Evolutionary conservation across 1,140 invertebrate species (phyloP).

Genomic region (Bombus confusus): DNA sequence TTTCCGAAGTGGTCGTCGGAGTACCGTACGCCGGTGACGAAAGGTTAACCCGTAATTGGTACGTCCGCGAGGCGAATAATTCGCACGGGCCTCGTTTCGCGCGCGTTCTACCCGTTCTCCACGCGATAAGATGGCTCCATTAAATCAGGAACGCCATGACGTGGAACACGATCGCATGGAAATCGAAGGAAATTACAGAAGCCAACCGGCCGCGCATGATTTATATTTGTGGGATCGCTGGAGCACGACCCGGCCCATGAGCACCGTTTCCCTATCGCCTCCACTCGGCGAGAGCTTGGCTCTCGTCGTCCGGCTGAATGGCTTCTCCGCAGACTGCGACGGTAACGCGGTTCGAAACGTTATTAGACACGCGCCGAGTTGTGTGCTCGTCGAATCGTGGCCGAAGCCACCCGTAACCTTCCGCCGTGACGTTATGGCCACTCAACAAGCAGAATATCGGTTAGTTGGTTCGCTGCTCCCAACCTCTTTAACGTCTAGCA

Average conservation of each 20-base stretch:
- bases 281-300: neutral
- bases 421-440: conserved; percentile 50
- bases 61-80: conserved; percentile 37
- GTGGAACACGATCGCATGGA: conserved; percentile 54
- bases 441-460: conserved; percentile 47
- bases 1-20: conserved; percentile 31
- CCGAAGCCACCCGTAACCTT: conserved; percentile 48
- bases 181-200: conserved; percentile 64
- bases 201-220: conserved; percentile 53
- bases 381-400: conserved; percentile 56
- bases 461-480: conserved; percentile 11
- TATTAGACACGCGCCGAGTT: conserved; percentile 65
- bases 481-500: neutral
- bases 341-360: conserved; percentile 59
- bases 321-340: neutral
- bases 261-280: conserved; percentile 21
- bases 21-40: conserved; percentile 49
- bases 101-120: neutral
- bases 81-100: conserved; percentile 11
- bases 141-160: conserved; percentile 44
- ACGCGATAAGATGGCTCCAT: conserved; percentile 49
- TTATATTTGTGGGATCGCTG: conserved; percentile 57
- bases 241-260: conserved; percentile 19
- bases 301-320: conserved; percentile 18
- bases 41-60: conserved; percentile 56